Base-by-base conservation (phyloP, 2,888 invertebrate genomes). In the Nephrotoma guestfalica region DNA sequence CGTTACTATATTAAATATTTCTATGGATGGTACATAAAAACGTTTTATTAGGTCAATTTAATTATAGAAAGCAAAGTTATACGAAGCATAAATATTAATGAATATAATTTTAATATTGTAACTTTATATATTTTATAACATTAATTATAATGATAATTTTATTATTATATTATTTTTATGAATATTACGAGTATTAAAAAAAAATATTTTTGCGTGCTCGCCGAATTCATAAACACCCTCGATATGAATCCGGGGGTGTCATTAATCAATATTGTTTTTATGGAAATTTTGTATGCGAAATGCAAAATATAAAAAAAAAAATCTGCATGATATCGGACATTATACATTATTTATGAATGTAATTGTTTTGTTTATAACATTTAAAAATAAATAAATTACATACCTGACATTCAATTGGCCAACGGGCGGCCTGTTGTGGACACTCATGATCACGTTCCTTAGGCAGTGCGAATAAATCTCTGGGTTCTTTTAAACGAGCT, bases 361-460 rank as follows among this genome's bases (percentile, higher is more conserved):
- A 71, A 30, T 30, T 71, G 30, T 71, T 71, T 71, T 30, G 30
- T 30, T 71, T 71, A 30, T 30, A 71, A 71, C 71, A 30, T 13
- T 47, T 47, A 47, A 47, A 57, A 6, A 57, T 51, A 42, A 42
- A 42, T 42, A 85, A 43, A 42, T 42, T n/a, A 89, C 89, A 92
- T 91, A 96, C 97, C 93, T 97, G 96, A 92, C 97, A 97, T 93
- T 97, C 97, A 84, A 96, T 95, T 30, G 97, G 97, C 97, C 97
- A 97, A 90, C 97, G 93, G 87, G 96, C 94, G 89, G 96, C 95
- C 92, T 96, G 96, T 89, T 95, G 94, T 86, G 95, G 94, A 89
- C 94, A 94, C 89, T 95, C 95, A 89, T 94, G 92, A 88, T 92
- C 92, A 90, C 90, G 91, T 90, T 94, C 94, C 90, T 94, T 94